Conservation (phyloP, 1,140 invertebrate genomes). For the Hypsibius dujardini region DNA sequence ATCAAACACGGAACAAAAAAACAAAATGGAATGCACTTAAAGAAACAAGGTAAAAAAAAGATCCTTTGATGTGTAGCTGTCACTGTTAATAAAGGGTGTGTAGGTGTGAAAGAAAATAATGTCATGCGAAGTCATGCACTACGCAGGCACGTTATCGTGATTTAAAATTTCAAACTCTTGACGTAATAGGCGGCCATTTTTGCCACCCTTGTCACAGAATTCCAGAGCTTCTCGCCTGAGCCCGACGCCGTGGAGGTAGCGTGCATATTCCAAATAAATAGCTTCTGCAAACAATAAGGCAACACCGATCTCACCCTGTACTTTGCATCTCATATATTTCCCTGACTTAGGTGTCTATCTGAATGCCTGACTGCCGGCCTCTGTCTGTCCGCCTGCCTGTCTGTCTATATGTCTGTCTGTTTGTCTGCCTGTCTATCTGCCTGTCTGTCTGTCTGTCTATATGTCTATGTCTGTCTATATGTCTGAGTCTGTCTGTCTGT, state of each 20-base stretch:
- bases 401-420: too few relatives aligned
- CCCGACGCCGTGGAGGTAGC: slow-evolving; percentile 30
- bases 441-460: background rate
- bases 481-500: slow-evolving; percentile 14
- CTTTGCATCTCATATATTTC: background rate
- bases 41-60: too few relatives aligned
- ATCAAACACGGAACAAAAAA: too few relatives aligned
- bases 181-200: slow-evolving; percentile 28
- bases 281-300: slow-evolving; percentile 30
- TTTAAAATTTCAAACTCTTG: slow-evolving; percentile 31
- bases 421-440: too few relatives aligned
- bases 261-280: slow-evolving; percentile 33
- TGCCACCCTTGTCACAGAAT: slow-evolving; percentile 18
- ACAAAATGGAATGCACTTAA: too few relatives aligned
- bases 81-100: too few relatives aligned
- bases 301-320: slow-evolving; percentile 17
- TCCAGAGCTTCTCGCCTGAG: slow-evolving; percentile 23
- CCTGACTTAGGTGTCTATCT: slow-evolving; percentile 8
- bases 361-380: too few relatives aligned
- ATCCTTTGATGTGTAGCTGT: too few relatives aligned
- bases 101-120: too few relatives aligned
- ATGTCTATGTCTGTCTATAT: slow-evolving; percentile 19
- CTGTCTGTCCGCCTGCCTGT: too few relatives aligned
- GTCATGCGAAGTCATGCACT: too few relatives aligned
- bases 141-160: too few relatives aligned